Evolutionary conservation across 2,888 invertebrate species (phyloP), one percentile per base, ranked within the genome.

Genomic region (Hofmannophila pseudospretella): DNA sequence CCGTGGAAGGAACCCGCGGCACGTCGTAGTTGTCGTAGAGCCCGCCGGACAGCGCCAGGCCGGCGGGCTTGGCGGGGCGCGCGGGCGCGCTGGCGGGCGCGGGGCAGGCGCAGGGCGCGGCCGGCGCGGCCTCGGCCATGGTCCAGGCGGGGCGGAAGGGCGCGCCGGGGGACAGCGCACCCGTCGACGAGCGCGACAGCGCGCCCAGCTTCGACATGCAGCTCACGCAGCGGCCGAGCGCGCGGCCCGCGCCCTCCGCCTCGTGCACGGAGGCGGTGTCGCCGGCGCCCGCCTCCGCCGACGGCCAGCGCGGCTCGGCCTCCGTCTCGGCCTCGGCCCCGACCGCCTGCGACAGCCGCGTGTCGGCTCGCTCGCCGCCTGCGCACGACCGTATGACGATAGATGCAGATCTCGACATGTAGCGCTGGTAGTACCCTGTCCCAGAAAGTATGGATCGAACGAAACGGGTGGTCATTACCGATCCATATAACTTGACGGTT

Each of bases 1-100:
- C 85, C 67, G 67, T 70, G 67, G 73, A 81, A 7, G 75, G 89
- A 47, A 89, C 78, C 68, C 91, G 92, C 22, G 94, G 94, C 33
- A 94, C 87, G 61, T 94, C 94, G 58, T 94, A 95, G 64, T 94
- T 94, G 54, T 93, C 92, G 60, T 92, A 93, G 0, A 91, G 90
- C 2, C 90, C 31, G 31, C 31, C n/a, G 14, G 13, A 5, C 1
- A 5, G 30, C 12, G 33, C 23, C 9, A 34, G 11, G 32, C 31
- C 8, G 22, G 16, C 0, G 11, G 30, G 12, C 13, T n/a, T 30
- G 35, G 19, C 29, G 11, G 14, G 14, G 27, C 37, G 20, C 14
- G 33, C 14, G 12, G 27, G 14, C n/a, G 36, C 36, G 12, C n/a
- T 16, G 11, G 34, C 37, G 11, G 31, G 35, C 12, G 31, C 11